These are phyloP conservation scores for Himalopsyche japonica DNA, from an alignment of 2,888 invertebrate genomes.

Conservation along the genomic window DNA sequence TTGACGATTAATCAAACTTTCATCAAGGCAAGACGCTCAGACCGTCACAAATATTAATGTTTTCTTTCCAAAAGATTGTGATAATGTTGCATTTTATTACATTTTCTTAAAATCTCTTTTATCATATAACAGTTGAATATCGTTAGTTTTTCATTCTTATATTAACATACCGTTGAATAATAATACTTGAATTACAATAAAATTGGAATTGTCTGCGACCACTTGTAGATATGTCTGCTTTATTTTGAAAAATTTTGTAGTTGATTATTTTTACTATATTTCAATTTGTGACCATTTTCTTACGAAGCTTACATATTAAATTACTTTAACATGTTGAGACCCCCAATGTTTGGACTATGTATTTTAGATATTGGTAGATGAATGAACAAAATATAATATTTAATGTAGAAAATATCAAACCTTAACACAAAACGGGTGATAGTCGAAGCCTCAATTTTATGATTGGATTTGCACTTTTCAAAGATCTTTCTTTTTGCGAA, in stretches of 20 bases:
- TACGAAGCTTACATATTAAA: not conserved
- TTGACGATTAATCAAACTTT: not conserved
- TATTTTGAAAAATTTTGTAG: not conserved
- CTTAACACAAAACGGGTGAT: conserved; percentile 25
- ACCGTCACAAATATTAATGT: not conserved
- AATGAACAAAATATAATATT: conserved; percentile 37
- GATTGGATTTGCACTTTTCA: conserved; percentile 26
- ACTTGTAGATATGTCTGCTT: not conserved
- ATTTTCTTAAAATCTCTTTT: not conserved
- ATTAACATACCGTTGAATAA: too few relatives aligned
- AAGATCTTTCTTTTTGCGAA: not conserved
- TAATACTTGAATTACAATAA: too few relatives aligned
- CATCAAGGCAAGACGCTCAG: not conserved
- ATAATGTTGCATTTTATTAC: conserved; percentile 9
- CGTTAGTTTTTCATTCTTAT: too few relatives aligned
- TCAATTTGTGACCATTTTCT: not conserved
- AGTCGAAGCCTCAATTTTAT: conserved; percentile 19
- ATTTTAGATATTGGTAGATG: conserved; percentile 29
- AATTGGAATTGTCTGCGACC: not conserved
- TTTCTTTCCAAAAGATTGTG: not conserved
- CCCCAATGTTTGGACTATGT: conserved; percentile 34
- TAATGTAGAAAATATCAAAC: conserved; percentile 24
- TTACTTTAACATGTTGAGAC: not conserved
- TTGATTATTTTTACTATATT: not conserved
- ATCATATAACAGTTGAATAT: not conserved